phyloP scores from a whole-genome alignment of 1,140 invertebrate genomes.

The Drosophila ohnishii region DNA sequence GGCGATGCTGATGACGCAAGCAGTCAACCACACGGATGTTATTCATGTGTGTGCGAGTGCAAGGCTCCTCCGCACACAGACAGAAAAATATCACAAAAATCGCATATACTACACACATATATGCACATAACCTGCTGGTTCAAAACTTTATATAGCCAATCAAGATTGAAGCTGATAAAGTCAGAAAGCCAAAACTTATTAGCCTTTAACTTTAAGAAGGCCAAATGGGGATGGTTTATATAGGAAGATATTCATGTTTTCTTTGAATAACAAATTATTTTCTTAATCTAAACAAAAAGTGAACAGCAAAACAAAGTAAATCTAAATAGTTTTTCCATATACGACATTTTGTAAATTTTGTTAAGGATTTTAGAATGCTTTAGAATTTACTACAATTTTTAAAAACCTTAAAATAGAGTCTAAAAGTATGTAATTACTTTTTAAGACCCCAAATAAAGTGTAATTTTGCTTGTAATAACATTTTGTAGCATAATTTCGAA shows the following conservation, averaged over 20 bases:
- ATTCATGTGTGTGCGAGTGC: conserved; percentile 39
- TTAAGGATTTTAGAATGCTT: not conserved
- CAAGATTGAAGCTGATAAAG: conserved; percentile 37
- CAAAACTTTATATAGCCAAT: conserved; percentile 34
- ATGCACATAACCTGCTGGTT: conserved; percentile 22
- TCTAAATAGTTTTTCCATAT: not conserved
- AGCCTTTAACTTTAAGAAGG: conserved; percentile 18
- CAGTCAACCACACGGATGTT: conserved; percentile 45
- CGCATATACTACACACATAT: not conserved
- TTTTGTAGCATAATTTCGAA: too few species aligned
- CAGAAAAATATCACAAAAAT: conserved; percentile 27
- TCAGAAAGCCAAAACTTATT: conserved; percentile 35
- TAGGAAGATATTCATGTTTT: not conserved
- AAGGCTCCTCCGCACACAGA: conserved; percentile 23
- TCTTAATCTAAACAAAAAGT: not conserved
- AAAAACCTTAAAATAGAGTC: not conserved
- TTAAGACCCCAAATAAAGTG: not conserved
- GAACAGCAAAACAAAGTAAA: not conserved
- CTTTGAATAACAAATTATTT: not conserved
- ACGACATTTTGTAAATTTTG: not conserved
- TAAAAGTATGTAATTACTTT: not conserved
- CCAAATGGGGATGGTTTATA: not conserved
- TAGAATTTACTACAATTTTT: not conserved
- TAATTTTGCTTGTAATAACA: too few species aligned
- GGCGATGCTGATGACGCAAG: conserved; percentile 75